A percentile compares a stretch with the other conserved stretches of the same genome.
phyloP scores from a whole-genome alignment of 2,888 invertebrate species.

The Euzophera pinguis region DNA sequence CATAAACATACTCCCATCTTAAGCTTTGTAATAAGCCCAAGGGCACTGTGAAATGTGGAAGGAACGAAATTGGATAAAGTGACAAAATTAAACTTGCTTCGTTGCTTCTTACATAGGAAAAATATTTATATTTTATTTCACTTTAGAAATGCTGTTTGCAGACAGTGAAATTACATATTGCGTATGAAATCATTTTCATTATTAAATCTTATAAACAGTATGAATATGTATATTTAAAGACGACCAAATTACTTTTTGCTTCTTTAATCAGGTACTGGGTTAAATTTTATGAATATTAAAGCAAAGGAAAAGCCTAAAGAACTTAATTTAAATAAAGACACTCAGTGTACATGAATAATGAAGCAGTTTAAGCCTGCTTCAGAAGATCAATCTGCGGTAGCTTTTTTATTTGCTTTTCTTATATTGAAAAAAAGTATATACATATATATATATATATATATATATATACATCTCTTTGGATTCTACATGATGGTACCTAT shows the following conservation, averaged over 20 bases:
- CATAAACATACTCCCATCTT: conserved; percentile 29
- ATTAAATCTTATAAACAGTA: no score
- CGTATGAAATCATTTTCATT: no score
- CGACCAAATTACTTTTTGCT: background rate
- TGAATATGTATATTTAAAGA: background rate
- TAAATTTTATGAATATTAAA: conserved; percentile 47
- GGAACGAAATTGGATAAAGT: conserved; percentile 48
- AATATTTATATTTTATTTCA: conserved; percentile 42
- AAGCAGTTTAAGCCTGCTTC: conserved; percentile 39
- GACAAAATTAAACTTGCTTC: conserved; percentile 40
- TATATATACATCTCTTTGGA: no score
- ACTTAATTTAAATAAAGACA: conserved; percentile 54
- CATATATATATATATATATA: no score
- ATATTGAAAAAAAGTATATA: conserved; percentile 17
- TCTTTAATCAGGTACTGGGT: conserved; percentile 25
- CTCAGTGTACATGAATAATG: conserved; percentile 49
- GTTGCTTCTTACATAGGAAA: conserved; percentile 25
- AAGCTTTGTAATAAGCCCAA: conserved; percentile 46
- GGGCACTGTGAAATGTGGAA: conserved; percentile 39
- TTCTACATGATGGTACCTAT: no score
- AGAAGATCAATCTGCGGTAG: conserved; percentile 31
- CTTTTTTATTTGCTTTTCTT: conserved; percentile 32
- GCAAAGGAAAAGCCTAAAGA: conserved; percentile 40
- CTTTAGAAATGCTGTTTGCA: no score
- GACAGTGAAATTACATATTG: no score